These are phyloP conservation scores for Emys orbicularis DNA, from an alignment of 2,797 vertebrate species.

Conservation along the genomic window DNA sequence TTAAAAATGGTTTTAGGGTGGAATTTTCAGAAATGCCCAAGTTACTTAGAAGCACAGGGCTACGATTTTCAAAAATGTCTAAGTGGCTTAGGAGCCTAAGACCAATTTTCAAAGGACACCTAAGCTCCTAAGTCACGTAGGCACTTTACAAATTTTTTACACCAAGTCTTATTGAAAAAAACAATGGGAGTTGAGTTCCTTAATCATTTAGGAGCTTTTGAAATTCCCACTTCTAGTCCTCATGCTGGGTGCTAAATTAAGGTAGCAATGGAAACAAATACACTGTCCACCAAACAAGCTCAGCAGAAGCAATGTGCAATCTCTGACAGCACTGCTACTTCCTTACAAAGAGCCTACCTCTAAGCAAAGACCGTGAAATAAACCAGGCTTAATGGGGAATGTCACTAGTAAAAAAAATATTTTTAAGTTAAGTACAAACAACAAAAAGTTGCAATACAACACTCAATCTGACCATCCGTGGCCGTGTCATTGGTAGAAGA, in stretches of 20 bases:
- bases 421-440: fast-evolving
- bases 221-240: background rate
- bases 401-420: background rate
- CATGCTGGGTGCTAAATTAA: background rate
- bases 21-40: background rate
- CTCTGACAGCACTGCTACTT: background rate
- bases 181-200: background rate
- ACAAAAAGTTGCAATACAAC: background rate
- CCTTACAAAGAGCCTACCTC: background rate
- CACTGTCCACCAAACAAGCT: background rate
- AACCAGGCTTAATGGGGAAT: background rate
- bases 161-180: background rate
- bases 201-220: background rate
- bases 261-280: background rate
- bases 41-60: background rate
- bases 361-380: background rate
- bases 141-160: background rate
- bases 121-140: background rate
- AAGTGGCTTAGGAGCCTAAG: background rate
- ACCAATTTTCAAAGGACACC: background rate
- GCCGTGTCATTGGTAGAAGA: fast-evolving
- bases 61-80: background rate
- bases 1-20: background rate
- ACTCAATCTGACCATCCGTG: fast-evolving
- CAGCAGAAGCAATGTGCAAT: background rate